Base-by-base conservation (phyloP, 1,140 invertebrate species). In the Drosophila subobscura region DNA sequence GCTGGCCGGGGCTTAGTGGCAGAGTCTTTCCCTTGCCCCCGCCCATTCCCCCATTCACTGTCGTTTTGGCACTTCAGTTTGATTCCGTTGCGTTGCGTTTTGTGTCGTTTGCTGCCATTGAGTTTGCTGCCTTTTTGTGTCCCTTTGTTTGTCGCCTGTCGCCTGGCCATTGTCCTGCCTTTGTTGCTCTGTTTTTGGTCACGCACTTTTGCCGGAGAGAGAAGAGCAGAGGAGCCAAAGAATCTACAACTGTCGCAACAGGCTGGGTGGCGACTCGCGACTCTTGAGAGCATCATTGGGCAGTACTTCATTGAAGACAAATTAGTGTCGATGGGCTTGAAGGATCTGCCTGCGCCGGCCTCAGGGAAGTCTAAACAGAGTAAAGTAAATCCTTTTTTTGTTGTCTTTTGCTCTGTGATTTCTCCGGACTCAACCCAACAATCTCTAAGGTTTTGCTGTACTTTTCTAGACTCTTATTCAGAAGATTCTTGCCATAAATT, bases 11-110 rank as follows among this genome's bases (percentile, higher is more conserved):
- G n/a, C 40, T 41, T 29, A 37, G n/a, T 16, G 23, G 25, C 37
- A 23, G 8, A 23, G 25, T 27, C 14, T 23, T 46, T 54, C 25
- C 40, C 8, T 45, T 46, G 23, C 41, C 25, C 25, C 33, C 47
- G 51, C 20, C 58, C 55, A 53, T 25, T 37, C 46, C 47, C 72
- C 63, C 55, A 25, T 64, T 84, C 59, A 60, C 64, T 86, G 81
- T 86, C 73, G 47, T 77, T 85, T 80, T 85, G 77, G 58, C 81
- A 81, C 81, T 85, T 81, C 67, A 77, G 61, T 71, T 80, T 86
- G 73, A 85, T 80, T 80, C 42, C 29, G 20, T 16, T 63, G 51
- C 44, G 14, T 53, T 33, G 16, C 50, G 37, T 16, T 29, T 56
- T 59, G 33, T 25, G 23, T 51, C 58, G 53, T 61, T 64, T 60